Evolutionary conservation across 2,888 invertebrate genomes (phyloP), one percentile per base, ranked within the genome.

Genomic region (Drosophila nigricruria): DNA sequence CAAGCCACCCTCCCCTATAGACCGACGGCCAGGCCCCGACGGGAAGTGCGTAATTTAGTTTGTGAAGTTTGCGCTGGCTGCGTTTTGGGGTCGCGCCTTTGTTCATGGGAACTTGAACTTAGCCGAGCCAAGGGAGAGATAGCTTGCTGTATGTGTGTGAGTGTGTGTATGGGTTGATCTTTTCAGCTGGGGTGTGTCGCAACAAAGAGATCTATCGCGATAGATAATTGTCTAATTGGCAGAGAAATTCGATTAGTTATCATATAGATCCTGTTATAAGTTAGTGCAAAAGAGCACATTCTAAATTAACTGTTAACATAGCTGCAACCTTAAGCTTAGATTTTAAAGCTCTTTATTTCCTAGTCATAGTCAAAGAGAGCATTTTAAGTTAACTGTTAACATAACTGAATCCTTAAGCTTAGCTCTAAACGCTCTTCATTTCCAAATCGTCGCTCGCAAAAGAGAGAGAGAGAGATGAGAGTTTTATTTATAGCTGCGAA

Each of bases 31-130:
- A 9, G 59, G 56, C 65, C 60, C 66, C 69, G 77, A 85, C 86
- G 89, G 87, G 87, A 87, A 89, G 87, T 87, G 87, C 87, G 87
- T 90, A 87, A 87, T 90, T 87, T 87, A 86, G 83, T 88, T 88
- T 89, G 68, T 74, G 77, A 79, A 82, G 78, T 81, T 80, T 79
- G 56, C 60, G 78, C 61, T 67, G 53, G n/a, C 36, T 78, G 76
- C 63, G 61, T 81, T 83, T 88, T 82, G 88, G 87, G 90, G 83
- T 86, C 83, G 86, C 71, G 47, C 36, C 67, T 70, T 74, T 68
- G 70, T 83, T 72, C 90, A 86, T 89, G 90, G 87, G 90, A 86
- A 86, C 76, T 70, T 88, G 69, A 79, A 86, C 81, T 80, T 73
- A 40, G 62, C 25, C 30, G 59, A 59, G 36, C 45, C 42, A 18